Evolutionary conservation across 2,797 vertebrate genomes (phyloP).

Genomic region (Enteromius mattozi): DNA sequence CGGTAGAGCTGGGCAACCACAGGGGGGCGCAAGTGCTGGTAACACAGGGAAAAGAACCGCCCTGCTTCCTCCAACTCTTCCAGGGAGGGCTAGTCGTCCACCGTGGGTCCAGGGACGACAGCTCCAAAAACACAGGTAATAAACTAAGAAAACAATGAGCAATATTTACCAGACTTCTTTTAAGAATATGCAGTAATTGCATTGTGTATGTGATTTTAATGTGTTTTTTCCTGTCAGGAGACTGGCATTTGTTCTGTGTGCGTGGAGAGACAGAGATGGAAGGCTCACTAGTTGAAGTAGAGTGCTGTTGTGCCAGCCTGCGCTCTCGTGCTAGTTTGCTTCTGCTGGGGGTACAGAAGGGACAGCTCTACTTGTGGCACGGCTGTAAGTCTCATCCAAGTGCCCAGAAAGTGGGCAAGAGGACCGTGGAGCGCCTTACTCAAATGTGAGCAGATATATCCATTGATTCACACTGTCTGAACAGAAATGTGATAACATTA

Average conservation of each 20-base stretch:
- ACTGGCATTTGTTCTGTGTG: slow-evolving; percentile 79
- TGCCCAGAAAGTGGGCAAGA: slow-evolving; percentile 75
- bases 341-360: slow-evolving; percentile 71
- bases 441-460: slow-evolving; percentile 68
- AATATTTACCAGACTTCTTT: background rate
- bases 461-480: background rate
- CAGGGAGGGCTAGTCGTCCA: slow-evolving; percentile 81
- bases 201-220: slow-evolving; percentile 18
- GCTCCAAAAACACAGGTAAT: slow-evolving; percentile 70
- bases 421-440: slow-evolving; percentile 73
- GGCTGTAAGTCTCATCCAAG: slow-evolving; percentile 77
- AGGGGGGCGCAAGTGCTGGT: slow-evolving; percentile 81
- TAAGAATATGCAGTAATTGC: background rate
- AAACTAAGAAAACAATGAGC: background rate
- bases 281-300: slow-evolving; percentile 79
- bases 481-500: background rate
- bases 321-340: slow-evolving; percentile 79
- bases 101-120: slow-evolving; percentile 75
- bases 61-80: slow-evolving; percentile 85
- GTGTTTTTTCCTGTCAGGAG: slow-evolving; percentile 60
- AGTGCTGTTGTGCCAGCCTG: slow-evolving; percentile 72
- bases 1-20: slow-evolving; percentile 83
- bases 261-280: slow-evolving; percentile 76
- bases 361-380: slow-evolving; percentile 78
- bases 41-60: slow-evolving; percentile 81